Conservation (phyloP, 2,113 vertebrate species). For the Cavia porcellus region DNA sequence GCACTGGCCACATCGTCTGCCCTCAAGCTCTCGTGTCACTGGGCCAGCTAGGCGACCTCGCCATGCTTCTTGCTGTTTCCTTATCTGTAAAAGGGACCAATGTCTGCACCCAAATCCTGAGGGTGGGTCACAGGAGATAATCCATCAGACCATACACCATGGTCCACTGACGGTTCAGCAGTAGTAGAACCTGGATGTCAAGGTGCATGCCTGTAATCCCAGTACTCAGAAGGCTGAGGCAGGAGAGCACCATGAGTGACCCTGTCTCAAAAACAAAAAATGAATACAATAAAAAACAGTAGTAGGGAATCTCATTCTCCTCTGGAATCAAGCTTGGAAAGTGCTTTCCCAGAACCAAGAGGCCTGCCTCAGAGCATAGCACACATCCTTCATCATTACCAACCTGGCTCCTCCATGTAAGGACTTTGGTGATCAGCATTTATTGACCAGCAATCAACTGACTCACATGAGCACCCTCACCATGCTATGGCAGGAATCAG, state of each 20-base stretch:
- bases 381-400: neutral
- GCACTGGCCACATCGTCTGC: neutral
- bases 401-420: neutral
- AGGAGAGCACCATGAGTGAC: neutral
- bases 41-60: neutral
- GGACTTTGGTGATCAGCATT: neutral
- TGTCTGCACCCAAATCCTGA: neutral
- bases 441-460: neutral
- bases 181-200: neutral
- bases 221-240: too few relatives aligned
- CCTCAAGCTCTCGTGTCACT: neutral
- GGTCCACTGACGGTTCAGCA: neutral
- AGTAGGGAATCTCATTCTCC: neutral
- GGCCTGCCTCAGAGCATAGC: neutral
- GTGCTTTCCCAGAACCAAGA: neutral
- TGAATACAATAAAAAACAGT: neutral
- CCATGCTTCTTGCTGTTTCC: neutral
- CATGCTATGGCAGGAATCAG: neutral
- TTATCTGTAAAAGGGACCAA: neutral
- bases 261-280: neutral
- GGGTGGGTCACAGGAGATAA: neutral
- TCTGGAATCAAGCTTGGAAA: conserved; percentile 49
- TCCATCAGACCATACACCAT: neutral
- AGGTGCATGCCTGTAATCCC: too few relatives aligned
- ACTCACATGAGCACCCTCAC: neutral